A percentile compares a stretch with the other conserved stretches of the same genome.
These are phyloP conservation scores for Chydorus sphaericus DNA, from an alignment of 2,888 invertebrate genomes.

Conservation along the genomic window DNA sequence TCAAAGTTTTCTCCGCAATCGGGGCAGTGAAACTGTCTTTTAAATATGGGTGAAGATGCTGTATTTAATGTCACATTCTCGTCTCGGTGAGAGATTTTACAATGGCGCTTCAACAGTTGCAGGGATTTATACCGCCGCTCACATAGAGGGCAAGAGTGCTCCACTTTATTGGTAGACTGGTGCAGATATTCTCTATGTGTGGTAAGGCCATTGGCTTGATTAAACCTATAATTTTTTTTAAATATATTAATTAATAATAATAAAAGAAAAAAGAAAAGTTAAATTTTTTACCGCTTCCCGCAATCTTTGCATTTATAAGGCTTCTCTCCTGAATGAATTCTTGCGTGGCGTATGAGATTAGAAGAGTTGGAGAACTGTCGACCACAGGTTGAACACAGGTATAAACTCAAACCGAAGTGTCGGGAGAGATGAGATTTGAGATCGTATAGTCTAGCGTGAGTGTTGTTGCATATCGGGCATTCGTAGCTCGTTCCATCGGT, in stretches of 20 bases:
- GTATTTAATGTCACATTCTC: conserved; percentile 1
- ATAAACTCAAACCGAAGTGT: conserved; percentile 30
- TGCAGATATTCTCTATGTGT: conserved; percentile 18
- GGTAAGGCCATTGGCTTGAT: conserved; percentile 18
- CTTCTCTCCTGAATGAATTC: conserved; percentile 30
- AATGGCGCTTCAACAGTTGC: conserved; percentile 17
- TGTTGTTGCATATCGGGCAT: conserved; percentile 17
- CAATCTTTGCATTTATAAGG: conserved; percentile 2
- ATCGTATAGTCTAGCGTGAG: conserved; percentile 22
- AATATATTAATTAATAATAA: not conserved
- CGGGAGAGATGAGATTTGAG: conserved; percentile 31
- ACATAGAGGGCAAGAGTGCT: conserved; percentile 16
- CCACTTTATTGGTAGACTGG: conserved; percentile 14
- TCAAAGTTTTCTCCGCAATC: not conserved
- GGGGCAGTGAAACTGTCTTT: not conserved
- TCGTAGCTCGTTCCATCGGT: not conserved
- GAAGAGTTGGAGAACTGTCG: conserved; percentile 32
- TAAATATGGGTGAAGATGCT: not conserved
- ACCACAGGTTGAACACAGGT: conserved; percentile 31
- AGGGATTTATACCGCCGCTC: conserved; percentile 17
- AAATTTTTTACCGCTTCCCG: conserved; percentile 3
- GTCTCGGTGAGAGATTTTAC: conserved; percentile 16
- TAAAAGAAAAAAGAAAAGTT: not conserved
- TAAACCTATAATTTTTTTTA: conserved; percentile 17
- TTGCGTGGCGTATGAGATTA: conserved; percentile 28